Evolutionary conservation across 2,888 invertebrate genomes (phyloP), one percentile per base, ranked within the genome.

Genomic region (Cephus runcator): DNA sequence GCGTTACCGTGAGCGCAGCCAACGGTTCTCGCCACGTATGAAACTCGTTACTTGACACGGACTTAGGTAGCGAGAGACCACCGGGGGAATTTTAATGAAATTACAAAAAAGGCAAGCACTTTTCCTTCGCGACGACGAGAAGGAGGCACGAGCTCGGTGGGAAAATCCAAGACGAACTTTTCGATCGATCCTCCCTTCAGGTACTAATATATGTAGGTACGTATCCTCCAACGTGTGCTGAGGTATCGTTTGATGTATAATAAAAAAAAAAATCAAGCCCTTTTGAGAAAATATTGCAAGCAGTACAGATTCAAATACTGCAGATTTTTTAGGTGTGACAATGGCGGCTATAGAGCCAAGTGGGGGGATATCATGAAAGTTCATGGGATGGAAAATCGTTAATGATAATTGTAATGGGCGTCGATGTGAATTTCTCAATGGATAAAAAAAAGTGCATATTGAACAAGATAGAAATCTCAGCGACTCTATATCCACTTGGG

Each of bases 401-500:
- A 56, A 56, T 56, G 56, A 56, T 56, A 56, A 56, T 56, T 9
- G 56, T 56, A 56, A 56, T 56, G 56, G 56, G 23, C 2, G 56
- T 23, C 56, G 56, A 56, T 56, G 56, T 56, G 56, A 56, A 56
- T 56, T 56, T 23, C 56, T 23, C 23, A 56, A 56, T 56, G 23
- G 23, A 56, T 56, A 23, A 56, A 56, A 56, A 35, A 23, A 56
- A 56, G 56, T 23, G 56, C 56, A 56, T 56, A 56, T 56, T 56
- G 56, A 56, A 56, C 56, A 56, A 56, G 56, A 56, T 56, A 23
- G 23, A 56, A 56, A 56, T 56, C 56, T 56, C 56, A 23, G 56
- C 56, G 56, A 23, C 23, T 56, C 56, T 56, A 56, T 56, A 56
- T 56, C 56, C 56, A 83, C 82, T 82, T 82, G 82, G 76, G 78